These are phyloP conservation scores for Hermodice carunculata DNA, from an alignment of 2,888 invertebrate genomes.

Conservation along the genomic window DNA sequence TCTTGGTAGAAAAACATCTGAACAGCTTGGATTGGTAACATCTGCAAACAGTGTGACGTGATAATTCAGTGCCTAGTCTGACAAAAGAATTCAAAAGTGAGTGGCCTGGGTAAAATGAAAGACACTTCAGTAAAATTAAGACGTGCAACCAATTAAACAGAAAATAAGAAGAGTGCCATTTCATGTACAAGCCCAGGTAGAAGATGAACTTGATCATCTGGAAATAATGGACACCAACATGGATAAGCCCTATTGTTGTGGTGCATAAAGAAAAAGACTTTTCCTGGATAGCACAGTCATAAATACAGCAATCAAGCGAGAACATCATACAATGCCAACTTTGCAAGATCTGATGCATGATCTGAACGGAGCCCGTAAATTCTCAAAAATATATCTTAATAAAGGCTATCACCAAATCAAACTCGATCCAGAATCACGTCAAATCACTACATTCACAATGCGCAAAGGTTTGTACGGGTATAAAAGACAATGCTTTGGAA, in stretches of 20 bases:
- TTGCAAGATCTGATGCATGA: slow-evolving; percentile 42
- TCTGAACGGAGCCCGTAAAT: slow-evolving; percentile 36
- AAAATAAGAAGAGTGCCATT: too few relatives aligned
- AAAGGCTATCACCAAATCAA: slow-evolving; percentile 36
- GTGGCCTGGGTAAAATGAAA: too few relatives aligned
- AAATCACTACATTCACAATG: slow-evolving; percentile 40
- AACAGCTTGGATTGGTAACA: too few relatives aligned
- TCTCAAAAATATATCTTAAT: slow-evolving; percentile 39
- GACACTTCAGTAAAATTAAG: too few relatives aligned
- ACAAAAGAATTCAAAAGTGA: too few relatives aligned
- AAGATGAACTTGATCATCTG: slow-evolving; percentile 42
- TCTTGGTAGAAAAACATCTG: too few relatives aligned
- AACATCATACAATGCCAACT: slow-evolving; percentile 41
- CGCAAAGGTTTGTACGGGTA: slow-evolving; percentile 34
- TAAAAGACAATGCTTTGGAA: slow-evolving; percentile 30
- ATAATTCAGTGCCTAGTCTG: too few relatives aligned
- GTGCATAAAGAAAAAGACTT: too few relatives aligned
- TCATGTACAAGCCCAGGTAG: too few relatives aligned
- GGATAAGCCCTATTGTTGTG: too few relatives aligned
- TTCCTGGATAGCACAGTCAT: slow-evolving; percentile 44
- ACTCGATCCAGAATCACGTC: slow-evolving; percentile 29
- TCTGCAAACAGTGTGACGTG: too few relatives aligned
- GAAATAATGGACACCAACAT: slow-evolving; percentile 48
- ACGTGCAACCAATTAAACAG: too few relatives aligned
- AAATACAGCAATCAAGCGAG: slow-evolving; percentile 39